phyloP scores from a whole-genome alignment of 2,888 invertebrate species.

The Ametastegia equiseti region DNA sequence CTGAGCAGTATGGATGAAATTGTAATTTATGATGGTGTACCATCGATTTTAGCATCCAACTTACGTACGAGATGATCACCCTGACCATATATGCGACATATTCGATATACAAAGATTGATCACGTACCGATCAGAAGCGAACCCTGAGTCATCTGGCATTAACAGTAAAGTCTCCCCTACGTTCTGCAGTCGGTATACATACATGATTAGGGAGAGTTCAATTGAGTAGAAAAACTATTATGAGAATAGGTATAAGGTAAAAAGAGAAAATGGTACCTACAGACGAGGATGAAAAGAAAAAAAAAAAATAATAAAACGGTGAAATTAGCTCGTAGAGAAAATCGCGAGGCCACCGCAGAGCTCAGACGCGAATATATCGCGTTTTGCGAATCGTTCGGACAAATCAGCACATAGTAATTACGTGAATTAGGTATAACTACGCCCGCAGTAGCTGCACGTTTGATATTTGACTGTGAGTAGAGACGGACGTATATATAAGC shows the following conservation, averaged over 20 bases:
- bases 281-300: neutral
- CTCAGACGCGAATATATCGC: no score
- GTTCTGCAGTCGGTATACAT: neutral
- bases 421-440: neutral
- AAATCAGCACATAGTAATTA: neutral
- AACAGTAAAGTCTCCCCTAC: neutral
- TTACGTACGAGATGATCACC: neutral
- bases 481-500: no score
- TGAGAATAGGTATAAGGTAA: neutral
- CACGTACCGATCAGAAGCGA: neutral
- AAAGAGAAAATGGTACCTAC: neutral
- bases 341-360: no score
- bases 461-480: conserved; percentile 37
- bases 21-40: conserved; percentile 24
- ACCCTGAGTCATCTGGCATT: neutral
- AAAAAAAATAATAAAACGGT: no score
- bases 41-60: conserved; percentile 10
- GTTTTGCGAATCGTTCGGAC: neutral
- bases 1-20: conserved; percentile 1
- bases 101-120: neutral
- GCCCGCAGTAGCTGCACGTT: neutral
- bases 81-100: neutral
- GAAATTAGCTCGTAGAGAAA: no score
- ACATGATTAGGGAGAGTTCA: neutral
- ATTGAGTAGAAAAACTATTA: no score